phyloP scores from a whole-genome alignment of 2,113 vertebrate genomes.

The Plecturocebus donacophilus region DNA sequence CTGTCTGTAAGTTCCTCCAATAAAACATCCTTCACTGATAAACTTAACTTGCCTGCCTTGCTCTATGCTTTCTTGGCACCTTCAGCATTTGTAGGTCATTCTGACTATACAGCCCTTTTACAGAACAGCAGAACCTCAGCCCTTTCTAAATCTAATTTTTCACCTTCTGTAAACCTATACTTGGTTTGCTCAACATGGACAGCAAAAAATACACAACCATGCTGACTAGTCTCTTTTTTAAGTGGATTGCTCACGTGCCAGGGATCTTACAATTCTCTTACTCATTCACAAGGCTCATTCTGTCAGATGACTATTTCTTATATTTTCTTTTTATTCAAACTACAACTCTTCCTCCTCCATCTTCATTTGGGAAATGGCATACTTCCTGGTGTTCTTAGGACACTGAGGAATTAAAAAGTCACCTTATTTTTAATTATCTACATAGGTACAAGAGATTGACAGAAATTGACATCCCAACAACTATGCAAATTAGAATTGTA shows the following conservation, averaged over 20 bases:
- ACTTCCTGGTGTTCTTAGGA: background rate
- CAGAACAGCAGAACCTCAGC: background rate
- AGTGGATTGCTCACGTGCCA: background rate
- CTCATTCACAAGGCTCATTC: too few relatives aligned
- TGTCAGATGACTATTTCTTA: background rate
- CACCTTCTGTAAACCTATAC: background rate
- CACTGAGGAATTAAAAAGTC: background rate
- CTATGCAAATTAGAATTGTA: background rate
- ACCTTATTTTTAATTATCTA: background rate
- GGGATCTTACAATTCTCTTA: background rate
- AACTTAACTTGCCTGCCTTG: too few relatives aligned
- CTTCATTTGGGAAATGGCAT: background rate
- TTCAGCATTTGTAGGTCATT: too few relatives aligned
- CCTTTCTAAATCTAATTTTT: background rate
- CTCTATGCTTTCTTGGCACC: too few relatives aligned
- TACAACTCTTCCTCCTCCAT: background rate
- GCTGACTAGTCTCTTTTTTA: background rate
- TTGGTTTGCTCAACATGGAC: background rate
- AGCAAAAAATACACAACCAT: background rate
- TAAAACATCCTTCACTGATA: too few relatives aligned
- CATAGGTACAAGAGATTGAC: background rate
- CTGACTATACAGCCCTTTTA: too few relatives aligned
- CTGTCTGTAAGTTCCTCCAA: too few relatives aligned
- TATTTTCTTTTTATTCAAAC: background rate
- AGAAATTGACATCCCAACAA: background rate